Percentiles rank a stretch among this genome's conserved stretches.
Evolutionary conservation across 2,113 vertebrate species (phyloP).

Genomic region (Cettia cetti): DNA sequence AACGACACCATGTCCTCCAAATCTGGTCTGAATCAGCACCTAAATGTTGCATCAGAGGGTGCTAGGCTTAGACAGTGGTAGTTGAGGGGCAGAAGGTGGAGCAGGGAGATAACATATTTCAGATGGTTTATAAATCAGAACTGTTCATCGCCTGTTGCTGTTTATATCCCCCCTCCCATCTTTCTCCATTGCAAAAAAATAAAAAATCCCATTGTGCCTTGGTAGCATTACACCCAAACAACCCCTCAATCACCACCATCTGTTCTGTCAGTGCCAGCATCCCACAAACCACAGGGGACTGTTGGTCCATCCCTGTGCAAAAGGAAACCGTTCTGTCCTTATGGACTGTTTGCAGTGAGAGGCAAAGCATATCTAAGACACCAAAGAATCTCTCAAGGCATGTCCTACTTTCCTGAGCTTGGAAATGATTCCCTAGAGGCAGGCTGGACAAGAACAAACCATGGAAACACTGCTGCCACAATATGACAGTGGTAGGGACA

Average conservation of each 20-base stretch:
- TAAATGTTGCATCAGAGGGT: conserved; percentile 3
- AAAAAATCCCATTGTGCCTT: background rate
- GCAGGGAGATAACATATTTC: conserved; percentile 2
- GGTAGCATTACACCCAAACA: background rate
- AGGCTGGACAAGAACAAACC: background rate
- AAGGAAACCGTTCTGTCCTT: background rate
- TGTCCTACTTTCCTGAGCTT: background rate
- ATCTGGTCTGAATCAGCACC: background rate
- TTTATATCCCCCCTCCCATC: background rate
- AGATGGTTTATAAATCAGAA: conserved; percentile 20
- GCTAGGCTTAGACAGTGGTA: background rate
- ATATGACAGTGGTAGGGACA: background rate
- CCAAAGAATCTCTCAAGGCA: background rate
- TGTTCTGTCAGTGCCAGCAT: background rate
- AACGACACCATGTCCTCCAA: background rate
- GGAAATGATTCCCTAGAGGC: background rate
- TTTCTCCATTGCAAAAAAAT: background rate
- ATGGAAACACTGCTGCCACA: background rate
- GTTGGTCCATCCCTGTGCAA: conserved; percentile 1
- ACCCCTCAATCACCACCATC: background rate
- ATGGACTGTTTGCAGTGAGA: background rate
- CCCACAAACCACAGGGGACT: conserved; percentile 38
- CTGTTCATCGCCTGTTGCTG: background rate
- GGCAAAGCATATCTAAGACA: background rate
- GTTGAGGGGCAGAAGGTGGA: conserved; percentile 18